These are phyloP conservation scores for Drosophila carrolli DNA, from an alignment of 1,140 invertebrate genomes.

Conservation along the genomic window DNA sequence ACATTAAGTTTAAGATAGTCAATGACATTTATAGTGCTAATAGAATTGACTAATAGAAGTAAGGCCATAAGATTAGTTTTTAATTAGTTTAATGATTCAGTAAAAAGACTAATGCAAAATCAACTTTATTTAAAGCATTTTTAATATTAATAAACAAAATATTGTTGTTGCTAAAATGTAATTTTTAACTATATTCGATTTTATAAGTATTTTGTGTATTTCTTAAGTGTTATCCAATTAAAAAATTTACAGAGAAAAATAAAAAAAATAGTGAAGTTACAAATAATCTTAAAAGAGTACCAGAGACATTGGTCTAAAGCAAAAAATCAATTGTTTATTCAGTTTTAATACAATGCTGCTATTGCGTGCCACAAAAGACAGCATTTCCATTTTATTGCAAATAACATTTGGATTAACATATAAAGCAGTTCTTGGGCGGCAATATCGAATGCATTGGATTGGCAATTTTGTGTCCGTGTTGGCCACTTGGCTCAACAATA, in stretches of 20 bases:
- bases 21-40: too few species aligned
- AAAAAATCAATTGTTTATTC: neutral
- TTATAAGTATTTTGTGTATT: too few species aligned
- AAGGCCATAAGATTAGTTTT: too few species aligned
- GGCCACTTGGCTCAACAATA: slow-evolving; percentile 66
- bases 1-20: too few species aligned
- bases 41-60: too few species aligned
- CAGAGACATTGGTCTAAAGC: neutral
- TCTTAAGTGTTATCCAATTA: too few species aligned
- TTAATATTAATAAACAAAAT: neutral
- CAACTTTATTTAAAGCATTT: neutral
- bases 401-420: slow-evolving; percentile 63
- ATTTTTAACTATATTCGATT: too few species aligned
- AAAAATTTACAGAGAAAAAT: neutral
- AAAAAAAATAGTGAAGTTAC: neutral
- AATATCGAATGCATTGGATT: slow-evolving; percentile 15
- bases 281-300: neutral
- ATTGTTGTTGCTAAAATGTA: too few species aligned
- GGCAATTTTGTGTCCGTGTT: slow-evolving; percentile 49
- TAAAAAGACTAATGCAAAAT: too few species aligned
- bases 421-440: slow-evolving; percentile 39
- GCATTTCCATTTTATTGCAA: slow-evolving; percentile 34
- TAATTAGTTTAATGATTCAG: too few species aligned
- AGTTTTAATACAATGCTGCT: neutral
- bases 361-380: neutral